phyloP scores from a whole-genome alignment of 2,888 invertebrate species.

The Callinectes sapidus region DNA sequence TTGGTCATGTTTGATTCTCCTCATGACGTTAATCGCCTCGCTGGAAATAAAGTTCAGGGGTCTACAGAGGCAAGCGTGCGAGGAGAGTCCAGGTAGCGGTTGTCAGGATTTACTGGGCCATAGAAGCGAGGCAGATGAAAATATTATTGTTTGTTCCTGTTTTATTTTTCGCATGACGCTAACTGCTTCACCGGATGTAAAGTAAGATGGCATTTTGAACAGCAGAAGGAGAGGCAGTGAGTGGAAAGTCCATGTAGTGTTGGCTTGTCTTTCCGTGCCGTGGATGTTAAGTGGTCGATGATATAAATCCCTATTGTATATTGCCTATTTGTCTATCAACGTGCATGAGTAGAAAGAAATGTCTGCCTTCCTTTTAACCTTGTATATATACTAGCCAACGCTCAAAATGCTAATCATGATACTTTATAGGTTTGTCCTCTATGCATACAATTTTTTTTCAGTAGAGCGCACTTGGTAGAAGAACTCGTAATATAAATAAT shows the following conservation, averaged over 20 bases:
- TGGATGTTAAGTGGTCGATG: not conserved
- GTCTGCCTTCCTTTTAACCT: not conserved
- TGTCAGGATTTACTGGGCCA: not conserved
- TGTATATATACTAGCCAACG: not conserved
- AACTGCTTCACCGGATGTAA: no score
- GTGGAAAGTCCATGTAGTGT: no score
- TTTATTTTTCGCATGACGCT: no score
- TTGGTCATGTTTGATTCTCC: not conserved
- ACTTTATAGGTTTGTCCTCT: not conserved
- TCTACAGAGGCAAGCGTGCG: not conserved
- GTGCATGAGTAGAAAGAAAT: not conserved
- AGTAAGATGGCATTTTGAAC: no score
- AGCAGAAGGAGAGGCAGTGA: no score
- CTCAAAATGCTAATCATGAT: not conserved
- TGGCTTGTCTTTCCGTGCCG: not conserved
- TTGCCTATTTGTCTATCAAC: not conserved
- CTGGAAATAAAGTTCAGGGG: not conserved
- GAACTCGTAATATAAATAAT: not conserved
- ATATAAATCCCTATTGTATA: not conserved
- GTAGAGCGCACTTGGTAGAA: not conserved
- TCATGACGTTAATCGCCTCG: not conserved
- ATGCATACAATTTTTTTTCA: not conserved
- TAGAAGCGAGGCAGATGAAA: not conserved
- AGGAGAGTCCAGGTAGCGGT: not conserved
- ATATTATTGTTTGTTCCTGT: no score